A percentile compares a stretch with the other conserved stretches of the same genome.
Conservation (phyloP, 2,888 invertebrate species). For the Cosmia pyralina region DNA sequence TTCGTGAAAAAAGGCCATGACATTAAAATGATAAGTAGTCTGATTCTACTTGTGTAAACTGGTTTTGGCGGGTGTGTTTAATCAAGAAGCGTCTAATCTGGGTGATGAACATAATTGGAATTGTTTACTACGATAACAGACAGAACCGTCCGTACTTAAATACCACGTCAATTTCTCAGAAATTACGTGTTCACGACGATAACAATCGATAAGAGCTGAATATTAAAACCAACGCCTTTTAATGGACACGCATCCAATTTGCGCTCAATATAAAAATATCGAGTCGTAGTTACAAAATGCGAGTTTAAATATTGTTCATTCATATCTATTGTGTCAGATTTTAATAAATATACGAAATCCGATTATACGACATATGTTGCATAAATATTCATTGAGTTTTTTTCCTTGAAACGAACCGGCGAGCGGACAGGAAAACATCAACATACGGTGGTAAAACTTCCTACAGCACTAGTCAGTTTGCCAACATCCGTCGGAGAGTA, state of each 20-base stretch:
- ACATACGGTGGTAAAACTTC: slow-evolving; percentile 72
- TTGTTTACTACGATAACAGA: slow-evolving; percentile 43
- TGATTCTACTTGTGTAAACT: slow-evolving; percentile 10
- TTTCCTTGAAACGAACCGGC: slow-evolving; percentile 69
- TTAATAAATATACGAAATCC: slow-evolving; percentile 53
- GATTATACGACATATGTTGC: slow-evolving; percentile 53
- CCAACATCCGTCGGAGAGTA: slow-evolving; percentile 67
- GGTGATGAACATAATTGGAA: slow-evolving; percentile 28
- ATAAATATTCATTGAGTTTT: slow-evolving; percentile 66
- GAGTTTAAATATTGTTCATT: slow-evolving; percentile 34
- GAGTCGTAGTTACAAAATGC: not conserved
- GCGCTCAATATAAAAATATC: slow-evolving; percentile 11
- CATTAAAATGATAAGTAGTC: slow-evolving; percentile 31
- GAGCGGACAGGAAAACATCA: slow-evolving; percentile 74
- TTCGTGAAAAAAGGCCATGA: slow-evolving; percentile 37
- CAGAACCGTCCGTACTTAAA: slow-evolving; percentile 17
- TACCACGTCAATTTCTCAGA: slow-evolving; percentile 40
- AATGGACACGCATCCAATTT: slow-evolving; percentile 15
- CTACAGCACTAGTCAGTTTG: slow-evolving; percentile 66
- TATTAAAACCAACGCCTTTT: slow-evolving; percentile 25
- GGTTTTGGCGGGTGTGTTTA: slow-evolving; percentile 18
- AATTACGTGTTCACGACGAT: slow-evolving; percentile 33
- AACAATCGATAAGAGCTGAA: slow-evolving; percentile 44
- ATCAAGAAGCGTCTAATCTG: slow-evolving; percentile 21
- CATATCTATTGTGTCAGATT: slow-evolving; percentile 38